Evolutionary conservation across 2,888 invertebrate species (phyloP).

Genomic region (Gryllus longicercus): DNA sequence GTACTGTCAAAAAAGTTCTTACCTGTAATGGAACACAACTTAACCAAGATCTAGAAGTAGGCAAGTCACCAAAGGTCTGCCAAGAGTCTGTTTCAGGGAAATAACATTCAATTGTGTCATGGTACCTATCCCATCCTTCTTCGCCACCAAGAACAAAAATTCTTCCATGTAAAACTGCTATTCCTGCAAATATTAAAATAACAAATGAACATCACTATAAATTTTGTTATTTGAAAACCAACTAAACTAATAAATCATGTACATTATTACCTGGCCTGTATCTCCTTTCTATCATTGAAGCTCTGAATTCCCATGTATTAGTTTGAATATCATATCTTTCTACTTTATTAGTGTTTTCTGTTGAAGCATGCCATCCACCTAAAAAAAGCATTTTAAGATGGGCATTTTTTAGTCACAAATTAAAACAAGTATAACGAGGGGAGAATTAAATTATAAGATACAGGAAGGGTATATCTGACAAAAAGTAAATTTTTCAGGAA

Average conservation of each 20-base stretch:
- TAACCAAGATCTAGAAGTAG: slow-evolving; percentile 51
- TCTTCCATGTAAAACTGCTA: slow-evolving; percentile 49
- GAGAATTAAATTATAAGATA: no score
- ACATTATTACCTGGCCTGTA: slow-evolving; percentile 46
- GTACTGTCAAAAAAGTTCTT: slow-evolving; percentile 18
- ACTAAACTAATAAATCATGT: not conserved
- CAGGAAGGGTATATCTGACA: no score
- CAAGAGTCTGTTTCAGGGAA: slow-evolving; percentile 46
- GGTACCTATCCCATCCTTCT: slow-evolving; percentile 53
- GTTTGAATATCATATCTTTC: slow-evolving; percentile 49
- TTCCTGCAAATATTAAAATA: slow-evolving; percentile 42
- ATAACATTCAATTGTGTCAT: slow-evolving; percentile 52
- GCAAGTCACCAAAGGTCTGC: slow-evolving; percentile 50
- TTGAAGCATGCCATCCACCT: slow-evolving; percentile 54
- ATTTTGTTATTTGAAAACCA: no score
- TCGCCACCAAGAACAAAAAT: slow-evolving; percentile 52
- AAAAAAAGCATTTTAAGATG: not conserved
- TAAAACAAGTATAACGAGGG: no score
- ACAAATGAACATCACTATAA: no score
- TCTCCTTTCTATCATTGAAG: slow-evolving; percentile 49
- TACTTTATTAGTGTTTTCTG: slow-evolving; percentile 52
- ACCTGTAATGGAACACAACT: slow-evolving; percentile 49
- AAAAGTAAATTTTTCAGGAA: no score
- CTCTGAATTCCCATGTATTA: slow-evolving; percentile 48
- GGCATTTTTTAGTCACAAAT: not conserved